Percentiles rank a stretch among this genome's conserved stretches.
Conservation (phyloP, 2,888 invertebrate genomes). For the Cylloceria caligata region DNA sequence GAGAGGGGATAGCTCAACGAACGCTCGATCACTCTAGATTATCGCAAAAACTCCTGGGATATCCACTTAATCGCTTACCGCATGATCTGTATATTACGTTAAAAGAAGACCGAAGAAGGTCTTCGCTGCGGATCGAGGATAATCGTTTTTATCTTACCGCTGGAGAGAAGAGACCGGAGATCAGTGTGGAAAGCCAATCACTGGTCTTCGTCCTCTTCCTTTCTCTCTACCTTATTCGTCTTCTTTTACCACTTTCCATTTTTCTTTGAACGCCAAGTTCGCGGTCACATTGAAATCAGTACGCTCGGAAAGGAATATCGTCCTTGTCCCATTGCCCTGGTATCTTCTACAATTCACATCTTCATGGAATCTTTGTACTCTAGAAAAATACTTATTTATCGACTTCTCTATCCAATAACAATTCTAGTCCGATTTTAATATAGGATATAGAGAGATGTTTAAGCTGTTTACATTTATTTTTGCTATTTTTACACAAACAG, state of each 20-base stretch:
- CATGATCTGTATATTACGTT: constrained; percentile 16
- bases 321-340: neutral
- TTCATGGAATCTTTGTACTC: neutral
- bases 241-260: neutral
- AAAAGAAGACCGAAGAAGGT: constrained; percentile 2
- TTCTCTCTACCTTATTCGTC: neutral
- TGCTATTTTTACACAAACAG: neutral
- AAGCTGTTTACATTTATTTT: neutral
- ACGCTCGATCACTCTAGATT: constrained; percentile 31
- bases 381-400: neutral
- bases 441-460: neutral
- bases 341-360: too few relatives aligned
- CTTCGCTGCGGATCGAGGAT: constrained; percentile 19
- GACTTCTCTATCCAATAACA: neutral
- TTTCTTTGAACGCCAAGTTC: neutral
- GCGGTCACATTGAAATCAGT: constrained; percentile 14
- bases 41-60: constrained; percentile 6
- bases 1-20: constrained; percentile 32
- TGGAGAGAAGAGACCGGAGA: constrained; percentile 20
- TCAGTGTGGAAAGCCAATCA: constrained; percentile 12
- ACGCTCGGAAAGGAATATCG: neutral
- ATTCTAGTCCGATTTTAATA: neutral
- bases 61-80: constrained; percentile 36
- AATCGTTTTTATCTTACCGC: neutral
- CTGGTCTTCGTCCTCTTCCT: neutral